Evolutionary conservation across 1,140 invertebrate species (phyloP).

Genomic region (Samia ricini): DNA sequence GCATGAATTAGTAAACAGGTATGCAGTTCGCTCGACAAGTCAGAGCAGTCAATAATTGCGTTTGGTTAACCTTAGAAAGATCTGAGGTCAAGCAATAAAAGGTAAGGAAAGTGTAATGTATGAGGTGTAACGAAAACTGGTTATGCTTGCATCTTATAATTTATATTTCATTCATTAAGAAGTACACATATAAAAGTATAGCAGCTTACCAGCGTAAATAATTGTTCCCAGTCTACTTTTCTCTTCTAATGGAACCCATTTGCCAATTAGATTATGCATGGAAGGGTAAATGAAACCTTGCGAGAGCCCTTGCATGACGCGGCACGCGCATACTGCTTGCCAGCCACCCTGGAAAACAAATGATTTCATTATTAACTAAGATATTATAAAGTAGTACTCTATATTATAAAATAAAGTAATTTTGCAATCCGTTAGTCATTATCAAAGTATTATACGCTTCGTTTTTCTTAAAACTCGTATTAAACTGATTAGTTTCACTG

Average conservation of each 20-base stretch:
- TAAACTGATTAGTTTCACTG: neutral
- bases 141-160: too few relatives aligned
- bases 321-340: slow-evolving; percentile 65
- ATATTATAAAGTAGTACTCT: too few relatives aligned
- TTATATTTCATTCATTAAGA: too few relatives aligned
- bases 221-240: slow-evolving; percentile 76
- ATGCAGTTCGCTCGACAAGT: too few relatives aligned
- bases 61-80: too few relatives aligned
- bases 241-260: slow-evolving; percentile 85
- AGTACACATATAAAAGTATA: too few relatives aligned
- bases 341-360: slow-evolving; percentile 25
- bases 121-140: too few relatives aligned
- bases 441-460: neutral
- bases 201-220: slow-evolving; percentile 63
- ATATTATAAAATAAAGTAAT: neutral
- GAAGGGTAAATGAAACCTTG: slow-evolving; percentile 84
- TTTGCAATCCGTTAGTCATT: neutral
- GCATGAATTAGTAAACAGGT: too few relatives aligned
- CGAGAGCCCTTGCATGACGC: slow-evolving; percentile 83
- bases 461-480: neutral
- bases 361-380: too few relatives aligned
- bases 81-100: too few relatives aligned
- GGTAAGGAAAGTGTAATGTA: too few relatives aligned
- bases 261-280: slow-evolving; percentile 84
- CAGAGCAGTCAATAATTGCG: too few relatives aligned